Conservation (phyloP, 2,888 invertebrate genomes). For the Tipula unca region DNA sequence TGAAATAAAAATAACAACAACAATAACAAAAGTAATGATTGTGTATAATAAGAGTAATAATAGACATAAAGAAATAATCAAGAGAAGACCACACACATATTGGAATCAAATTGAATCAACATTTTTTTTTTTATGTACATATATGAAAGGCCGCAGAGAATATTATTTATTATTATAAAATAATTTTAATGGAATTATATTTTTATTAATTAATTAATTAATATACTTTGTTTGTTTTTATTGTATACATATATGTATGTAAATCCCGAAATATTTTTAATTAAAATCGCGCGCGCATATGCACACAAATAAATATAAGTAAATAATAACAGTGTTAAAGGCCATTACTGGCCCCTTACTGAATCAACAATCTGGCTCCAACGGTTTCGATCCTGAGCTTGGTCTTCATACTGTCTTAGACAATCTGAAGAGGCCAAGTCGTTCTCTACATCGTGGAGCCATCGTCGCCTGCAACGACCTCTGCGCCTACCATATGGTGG, state of each 20-base stretch:
- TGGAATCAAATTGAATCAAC: background rate
- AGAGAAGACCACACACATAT: background rate
- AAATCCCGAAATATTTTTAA: background rate
- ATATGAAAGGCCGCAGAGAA: background rate
- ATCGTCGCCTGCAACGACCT: too few species aligned
- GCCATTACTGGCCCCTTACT: too few species aligned
- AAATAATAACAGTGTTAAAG: too few species aligned
- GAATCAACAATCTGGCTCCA: too few species aligned
- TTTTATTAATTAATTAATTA: background rate
- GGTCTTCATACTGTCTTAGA: too few species aligned
- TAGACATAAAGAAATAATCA: slow-evolving; percentile 8
- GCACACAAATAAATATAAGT: too few species aligned
- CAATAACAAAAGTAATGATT: background rate
- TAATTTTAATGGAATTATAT: background rate
- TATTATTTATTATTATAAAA: background rate
- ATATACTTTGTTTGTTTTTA: background rate
- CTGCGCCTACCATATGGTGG: too few species aligned
- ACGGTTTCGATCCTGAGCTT: too few species aligned
- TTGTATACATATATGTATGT: background rate
- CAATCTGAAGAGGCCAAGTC: too few species aligned
- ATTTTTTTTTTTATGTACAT: background rate
- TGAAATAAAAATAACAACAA: background rate
- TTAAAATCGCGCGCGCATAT: background rate
- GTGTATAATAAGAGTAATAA: background rate
- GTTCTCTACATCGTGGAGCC: too few species aligned